Conservation (phyloP, 1,140 invertebrate genomes). For the Drosophila aff. region DNA sequence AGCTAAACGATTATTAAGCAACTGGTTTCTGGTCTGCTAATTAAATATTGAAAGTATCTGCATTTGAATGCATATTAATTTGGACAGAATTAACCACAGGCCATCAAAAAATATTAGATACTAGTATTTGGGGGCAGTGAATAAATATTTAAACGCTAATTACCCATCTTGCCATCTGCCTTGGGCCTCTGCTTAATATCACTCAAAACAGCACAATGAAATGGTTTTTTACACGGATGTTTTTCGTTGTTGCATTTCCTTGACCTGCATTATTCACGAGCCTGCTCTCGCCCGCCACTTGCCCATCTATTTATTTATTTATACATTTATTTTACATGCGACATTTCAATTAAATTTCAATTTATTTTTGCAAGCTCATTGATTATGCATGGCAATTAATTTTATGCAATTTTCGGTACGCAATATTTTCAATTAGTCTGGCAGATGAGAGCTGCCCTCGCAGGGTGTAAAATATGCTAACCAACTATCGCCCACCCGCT, state of each 20-base stretch:
- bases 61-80: conserved; percentile 1
- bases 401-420: conserved; percentile 36
- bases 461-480: conserved; percentile 20
- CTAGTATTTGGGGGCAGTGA: neutral
- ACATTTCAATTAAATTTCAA: conserved; percentile 63
- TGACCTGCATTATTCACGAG: conserved; percentile 34
- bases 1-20: conserved; percentile 7
- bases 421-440: conserved; percentile 49
- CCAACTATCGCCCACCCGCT: conserved; percentile 3
- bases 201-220: conserved; percentile 4
- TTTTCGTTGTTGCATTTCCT: conserved; percentile 16
- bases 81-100: neutral
- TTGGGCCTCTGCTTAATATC: neutral
- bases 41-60: neutral
- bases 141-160: conserved; percentile 16
- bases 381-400: conserved; percentile 57
- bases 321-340: conserved; percentile 16
- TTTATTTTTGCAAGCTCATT: conserved; percentile 54
- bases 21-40: neutral
- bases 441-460: neutral
- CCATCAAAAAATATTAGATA: neutral
- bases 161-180: neutral
- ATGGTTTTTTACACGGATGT: too few species aligned
- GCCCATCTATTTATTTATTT: conserved; percentile 34
- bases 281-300: conserved; percentile 17